Base-by-base conservation (phyloP, 2,113 vertebrate species). In the Vidua chalybeata region DNA sequence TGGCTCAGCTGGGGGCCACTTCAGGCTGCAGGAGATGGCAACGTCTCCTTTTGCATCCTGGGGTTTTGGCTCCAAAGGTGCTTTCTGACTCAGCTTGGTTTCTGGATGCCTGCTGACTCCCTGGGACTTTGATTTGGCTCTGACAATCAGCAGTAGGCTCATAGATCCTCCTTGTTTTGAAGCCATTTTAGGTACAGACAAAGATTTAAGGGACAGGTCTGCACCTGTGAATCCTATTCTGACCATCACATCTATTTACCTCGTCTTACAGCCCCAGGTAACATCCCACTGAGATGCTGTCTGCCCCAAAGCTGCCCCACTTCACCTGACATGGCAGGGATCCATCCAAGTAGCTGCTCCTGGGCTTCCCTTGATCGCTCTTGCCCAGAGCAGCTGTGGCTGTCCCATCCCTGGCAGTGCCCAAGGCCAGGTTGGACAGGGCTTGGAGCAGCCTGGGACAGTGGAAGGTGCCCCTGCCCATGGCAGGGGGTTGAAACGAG, bases 341-440 rank as follows among this genome's bases (percentile, higher is more conserved):
- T 43, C n/a, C 74, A n/a, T 8, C 24, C 31, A 19, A 88, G 35
- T 1, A 43, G 35, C n/a, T 80, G 17, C 4, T 67, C 51, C 37
- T 43, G 51, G 20, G 18, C 35, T 20, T 59, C 15, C 43, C 61
- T 71, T 63, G 14, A 17, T 15, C 1, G 0, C n/a, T 48, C 56
- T 43, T 77, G 18, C 8, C 41, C 87, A 35, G 21, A 43, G 58
- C 0, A 43, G 30, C 41, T 83, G 78, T 55, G 55, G 24, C 55
- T 69, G 71, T 18, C 48, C 30, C 78, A 54, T 27, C 24, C 48
- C n/a, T 76, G 41, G 54, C 0, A 55, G 30, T 24, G 49, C 5
- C 18, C 63, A 7, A 43, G 55, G 35, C 41, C 26, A 23, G 21
- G 6, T 0, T 54, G 54, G 46, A 46, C 0, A 0, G 19, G 39